Conservation (phyloP, 30 jellyfish, hydroid and myxozoan species). For the Turritopsis rubra region DNA sequence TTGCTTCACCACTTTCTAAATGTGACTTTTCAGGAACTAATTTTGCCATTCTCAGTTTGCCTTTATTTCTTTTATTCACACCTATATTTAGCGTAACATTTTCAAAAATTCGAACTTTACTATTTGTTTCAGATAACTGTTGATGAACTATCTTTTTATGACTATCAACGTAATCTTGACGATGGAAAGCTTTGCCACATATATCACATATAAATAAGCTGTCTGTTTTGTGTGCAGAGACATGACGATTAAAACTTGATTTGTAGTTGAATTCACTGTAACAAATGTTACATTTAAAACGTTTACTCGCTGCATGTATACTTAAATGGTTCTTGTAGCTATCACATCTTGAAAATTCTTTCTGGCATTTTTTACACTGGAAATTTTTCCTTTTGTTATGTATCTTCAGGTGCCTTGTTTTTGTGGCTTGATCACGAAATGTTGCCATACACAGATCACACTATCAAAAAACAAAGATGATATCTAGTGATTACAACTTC, state of each 20-base stretch:
- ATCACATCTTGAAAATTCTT: neutral
- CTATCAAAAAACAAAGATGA: neutral
- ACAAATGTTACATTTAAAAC: slow-evolving; percentile 11
- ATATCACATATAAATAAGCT: slow-evolving; percentile 13
- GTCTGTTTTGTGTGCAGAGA: slow-evolving; percentile 1
- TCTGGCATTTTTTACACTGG: slow-evolving; percentile 19
- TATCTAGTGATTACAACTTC: too few relatives aligned
- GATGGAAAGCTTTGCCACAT: slow-evolving; percentile 26
- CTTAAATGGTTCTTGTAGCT: slow-evolving; percentile 15
- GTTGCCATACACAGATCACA: slow-evolving; percentile 4
- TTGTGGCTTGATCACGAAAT: slow-evolving; percentile 20
- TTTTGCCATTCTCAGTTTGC: slow-evolving; percentile 29
- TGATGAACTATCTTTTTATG: neutral
- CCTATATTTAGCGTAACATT: neutral
- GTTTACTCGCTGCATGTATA: neutral
- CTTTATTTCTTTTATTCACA: slow-evolving; percentile 34
- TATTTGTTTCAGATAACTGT: neutral
- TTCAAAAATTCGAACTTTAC: neutral
- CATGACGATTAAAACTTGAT: slow-evolving; percentile 6
- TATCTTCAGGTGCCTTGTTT: slow-evolving; percentile 12
- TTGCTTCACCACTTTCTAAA: neutral
- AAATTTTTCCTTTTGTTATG: neutral
- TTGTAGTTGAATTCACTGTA: slow-evolving; percentile 19
- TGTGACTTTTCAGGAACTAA: neutral
- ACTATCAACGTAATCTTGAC: slow-evolving; percentile 24